Conservation (phyloP, 2,113 vertebrate species). For the Eublepharis macularius region DNA sequence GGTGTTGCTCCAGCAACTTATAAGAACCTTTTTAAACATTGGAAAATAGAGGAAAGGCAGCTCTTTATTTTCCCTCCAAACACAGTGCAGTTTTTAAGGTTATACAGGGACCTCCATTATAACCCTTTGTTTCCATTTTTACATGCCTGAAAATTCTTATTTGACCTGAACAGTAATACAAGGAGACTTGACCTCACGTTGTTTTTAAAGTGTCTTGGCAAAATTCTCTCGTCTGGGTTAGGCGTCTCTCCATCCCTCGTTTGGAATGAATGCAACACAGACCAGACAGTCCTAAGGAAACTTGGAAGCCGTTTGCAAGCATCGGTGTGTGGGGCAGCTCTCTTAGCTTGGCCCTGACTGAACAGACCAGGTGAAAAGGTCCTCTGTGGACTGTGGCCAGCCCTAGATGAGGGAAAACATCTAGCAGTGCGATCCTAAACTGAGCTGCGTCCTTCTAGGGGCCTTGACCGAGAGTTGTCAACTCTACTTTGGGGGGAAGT, state of each 20-base stretch:
- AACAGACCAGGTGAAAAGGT: no score
- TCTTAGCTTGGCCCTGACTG: not conserved
- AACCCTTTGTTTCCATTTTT: not conserved
- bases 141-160: not conserved
- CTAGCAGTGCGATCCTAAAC: not conserved
- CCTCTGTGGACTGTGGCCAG: not conserved
- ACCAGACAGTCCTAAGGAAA: not conserved
- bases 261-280: not conserved
- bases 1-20: not conserved
- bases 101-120: not conserved
- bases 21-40: not conserved
- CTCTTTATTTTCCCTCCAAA: slow-evolving; percentile 4
- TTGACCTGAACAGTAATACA: not conserved
- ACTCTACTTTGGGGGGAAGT: no score
- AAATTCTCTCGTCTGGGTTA: not conserved
- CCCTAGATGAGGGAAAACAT: not conserved
- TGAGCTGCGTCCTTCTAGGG: no score
- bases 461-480: no score
- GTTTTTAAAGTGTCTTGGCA: not conserved
- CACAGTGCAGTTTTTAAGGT: not conserved
- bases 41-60: not conserved
- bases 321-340: not conserved
- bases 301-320: not conserved
- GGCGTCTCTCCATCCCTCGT: no score
- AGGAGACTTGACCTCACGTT: not conserved